Conservation (phyloP, 2,113 vertebrate species). For the Mobula hypostoma region DNA sequence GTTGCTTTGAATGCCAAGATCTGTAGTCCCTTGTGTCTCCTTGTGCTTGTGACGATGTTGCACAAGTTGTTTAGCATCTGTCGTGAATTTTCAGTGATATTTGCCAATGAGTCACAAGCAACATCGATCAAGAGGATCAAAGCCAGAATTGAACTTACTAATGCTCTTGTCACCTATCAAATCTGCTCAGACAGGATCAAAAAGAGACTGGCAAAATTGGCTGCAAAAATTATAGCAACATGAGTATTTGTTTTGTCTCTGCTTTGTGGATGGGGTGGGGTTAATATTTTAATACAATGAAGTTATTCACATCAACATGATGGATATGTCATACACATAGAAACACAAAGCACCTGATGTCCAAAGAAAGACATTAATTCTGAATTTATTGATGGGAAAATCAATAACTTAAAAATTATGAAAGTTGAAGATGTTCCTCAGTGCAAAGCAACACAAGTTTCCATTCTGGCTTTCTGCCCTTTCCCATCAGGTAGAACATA, state of each 20-base stretch:
- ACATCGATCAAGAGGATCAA: background rate
- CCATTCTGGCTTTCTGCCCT: background rate
- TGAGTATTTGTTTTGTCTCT: background rate
- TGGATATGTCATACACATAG: background rate
- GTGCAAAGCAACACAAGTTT: background rate
- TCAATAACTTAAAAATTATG: background rate
- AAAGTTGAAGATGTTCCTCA: background rate
- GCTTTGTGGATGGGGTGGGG: no score
- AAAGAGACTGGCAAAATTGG: background rate
- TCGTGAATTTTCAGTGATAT: background rate
- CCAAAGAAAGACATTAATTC: background rate
- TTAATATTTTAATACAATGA: background rate
- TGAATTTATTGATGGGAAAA: background rate
- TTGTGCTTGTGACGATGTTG: background rate
- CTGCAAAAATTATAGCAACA: background rate
- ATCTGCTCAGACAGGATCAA: background rate
- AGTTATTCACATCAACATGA: background rate
- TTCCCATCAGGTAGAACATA: no score
- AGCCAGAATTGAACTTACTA: background rate
- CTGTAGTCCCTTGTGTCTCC: no score
- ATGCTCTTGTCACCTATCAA: background rate
- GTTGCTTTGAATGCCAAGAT: no score
- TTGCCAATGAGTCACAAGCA: background rate
- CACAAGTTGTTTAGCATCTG: slow-evolving; percentile 15
- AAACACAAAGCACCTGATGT: background rate